phyloP scores from a whole-genome alignment of 2,888 invertebrate species.

The Tanytarsus gracilentus region DNA sequence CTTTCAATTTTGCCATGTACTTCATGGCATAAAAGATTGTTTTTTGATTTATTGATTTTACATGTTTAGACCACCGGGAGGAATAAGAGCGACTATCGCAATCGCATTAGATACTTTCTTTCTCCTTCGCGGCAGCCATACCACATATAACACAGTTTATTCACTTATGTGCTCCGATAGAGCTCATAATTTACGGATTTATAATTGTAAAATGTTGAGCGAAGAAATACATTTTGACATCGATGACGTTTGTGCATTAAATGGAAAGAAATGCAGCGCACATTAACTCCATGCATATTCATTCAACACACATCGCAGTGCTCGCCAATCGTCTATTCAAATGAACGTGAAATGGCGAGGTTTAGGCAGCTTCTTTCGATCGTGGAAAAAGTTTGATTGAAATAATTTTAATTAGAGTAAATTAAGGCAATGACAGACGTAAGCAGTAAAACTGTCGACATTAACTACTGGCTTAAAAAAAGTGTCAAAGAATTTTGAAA shows the following conservation, averaged over 20 bases:
- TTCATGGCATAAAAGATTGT: conserved; percentile 2
- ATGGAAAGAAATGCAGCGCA: neutral
- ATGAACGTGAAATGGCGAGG: no score
- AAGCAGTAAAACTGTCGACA: no score
- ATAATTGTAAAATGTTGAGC: conserved; percentile 13
- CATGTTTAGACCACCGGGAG: conserved; percentile 22
- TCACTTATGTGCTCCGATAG: no score
- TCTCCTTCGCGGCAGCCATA: neutral
- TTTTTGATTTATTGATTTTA: conserved; percentile 29
- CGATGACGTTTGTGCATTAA: conserved; percentile 14
- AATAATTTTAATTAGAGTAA: no score
- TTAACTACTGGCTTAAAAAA: no score
- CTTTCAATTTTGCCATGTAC: conserved; percentile 4
- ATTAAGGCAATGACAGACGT: no score
- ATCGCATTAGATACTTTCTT: conserved; percentile 1
- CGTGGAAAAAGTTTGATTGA: no score
- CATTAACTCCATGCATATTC: no score
- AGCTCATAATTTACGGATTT: conserved; percentile 27
- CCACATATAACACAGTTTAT: neutral
- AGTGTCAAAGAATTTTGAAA: no score
- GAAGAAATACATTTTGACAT: conserved; percentile 21
- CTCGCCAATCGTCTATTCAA: no score
- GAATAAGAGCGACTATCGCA: neutral
- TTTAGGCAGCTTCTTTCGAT: no score
- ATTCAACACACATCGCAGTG: no score